Conservation (phyloP, 2,113 vertebrate species). For the Protobothrops mucrosquamatus region DNA sequence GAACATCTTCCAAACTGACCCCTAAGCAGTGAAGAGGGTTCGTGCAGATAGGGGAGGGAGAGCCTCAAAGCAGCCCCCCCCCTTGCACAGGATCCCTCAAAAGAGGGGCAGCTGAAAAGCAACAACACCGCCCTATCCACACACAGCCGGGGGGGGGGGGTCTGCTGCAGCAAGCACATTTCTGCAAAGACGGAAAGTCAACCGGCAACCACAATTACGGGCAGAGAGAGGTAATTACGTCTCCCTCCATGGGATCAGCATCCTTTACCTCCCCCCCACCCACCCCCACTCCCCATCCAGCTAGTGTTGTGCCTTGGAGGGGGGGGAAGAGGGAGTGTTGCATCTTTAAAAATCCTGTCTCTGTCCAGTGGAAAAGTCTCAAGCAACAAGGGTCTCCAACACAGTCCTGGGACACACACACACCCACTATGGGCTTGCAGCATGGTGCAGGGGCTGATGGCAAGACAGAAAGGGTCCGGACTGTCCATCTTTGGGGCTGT, state of each 20-base stretch:
- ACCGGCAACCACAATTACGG: slow-evolving; percentile 68
- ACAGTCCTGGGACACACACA: neutral
- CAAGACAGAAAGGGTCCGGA: too few species aligned
- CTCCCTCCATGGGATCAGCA: slow-evolving; percentile 61
- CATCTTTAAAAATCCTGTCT: neutral
- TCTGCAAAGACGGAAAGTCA: slow-evolving; percentile 41
- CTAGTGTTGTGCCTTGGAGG: neutral
- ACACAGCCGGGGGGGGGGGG: neutral
- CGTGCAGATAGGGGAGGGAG: neutral
- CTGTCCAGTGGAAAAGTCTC: neutral
- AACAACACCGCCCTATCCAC: neutral
- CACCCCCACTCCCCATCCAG: neutral
- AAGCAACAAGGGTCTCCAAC: neutral
- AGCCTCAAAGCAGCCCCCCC: neutral
- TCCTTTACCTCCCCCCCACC: slow-evolving; percentile 44
- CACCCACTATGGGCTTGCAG: neutral
- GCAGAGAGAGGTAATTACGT: slow-evolving; percentile 55
- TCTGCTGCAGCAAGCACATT: slow-evolving; percentile 46
- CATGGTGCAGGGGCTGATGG: too few species aligned
- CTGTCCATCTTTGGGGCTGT: neutral
- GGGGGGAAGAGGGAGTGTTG: neutral
- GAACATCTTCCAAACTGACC: neutral
- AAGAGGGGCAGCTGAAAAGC: neutral
- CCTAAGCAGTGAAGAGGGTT: neutral
- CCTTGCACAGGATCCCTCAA: neutral